Conservation (phyloP, 2,888 invertebrate genomes). For the Imbricaverruca yamaguchii region DNA sequence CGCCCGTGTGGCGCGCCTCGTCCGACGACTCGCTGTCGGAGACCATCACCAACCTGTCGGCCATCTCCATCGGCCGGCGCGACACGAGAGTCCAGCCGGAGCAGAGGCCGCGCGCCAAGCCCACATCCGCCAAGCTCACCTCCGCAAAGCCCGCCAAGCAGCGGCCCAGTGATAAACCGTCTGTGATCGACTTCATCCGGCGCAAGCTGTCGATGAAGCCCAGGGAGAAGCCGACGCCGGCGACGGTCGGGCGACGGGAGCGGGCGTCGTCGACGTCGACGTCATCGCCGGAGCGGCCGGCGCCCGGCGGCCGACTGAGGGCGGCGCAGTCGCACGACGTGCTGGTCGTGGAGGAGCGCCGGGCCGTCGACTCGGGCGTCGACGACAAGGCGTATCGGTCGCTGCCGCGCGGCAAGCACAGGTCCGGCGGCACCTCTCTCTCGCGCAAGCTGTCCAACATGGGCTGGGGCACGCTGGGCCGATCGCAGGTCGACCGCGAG, state of each 20-base stretch:
- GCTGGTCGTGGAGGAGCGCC: background rate
- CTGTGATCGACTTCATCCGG: constrained; percentile 8
- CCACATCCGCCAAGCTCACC: background rate
- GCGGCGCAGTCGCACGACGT: background rate
- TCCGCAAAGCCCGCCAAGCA: background rate
- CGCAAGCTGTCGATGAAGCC: constrained; percentile 13
- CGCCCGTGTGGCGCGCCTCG: background rate
- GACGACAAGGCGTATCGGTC: background rate
- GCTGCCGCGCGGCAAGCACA: background rate
- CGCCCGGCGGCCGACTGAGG: background rate
- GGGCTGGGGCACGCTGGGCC: constrained; percentile 5
- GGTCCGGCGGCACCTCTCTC: background rate
- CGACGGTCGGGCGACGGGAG: background rate
- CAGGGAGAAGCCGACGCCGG: background rate
- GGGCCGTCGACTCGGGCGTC: background rate
- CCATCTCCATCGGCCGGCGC: background rate
- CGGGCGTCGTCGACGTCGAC: background rate
- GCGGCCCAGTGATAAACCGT: background rate
- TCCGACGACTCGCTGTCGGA: background rate
- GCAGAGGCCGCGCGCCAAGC: background rate
- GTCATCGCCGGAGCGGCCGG: background rate
- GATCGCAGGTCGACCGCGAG: background rate
- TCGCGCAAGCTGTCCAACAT: background rate
- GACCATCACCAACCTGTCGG: background rate
- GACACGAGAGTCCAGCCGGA: background rate